These are phyloP conservation scores for Altica lythri DNA, from an alignment of 2,888 invertebrate species.

Conservation along the genomic window DNA sequence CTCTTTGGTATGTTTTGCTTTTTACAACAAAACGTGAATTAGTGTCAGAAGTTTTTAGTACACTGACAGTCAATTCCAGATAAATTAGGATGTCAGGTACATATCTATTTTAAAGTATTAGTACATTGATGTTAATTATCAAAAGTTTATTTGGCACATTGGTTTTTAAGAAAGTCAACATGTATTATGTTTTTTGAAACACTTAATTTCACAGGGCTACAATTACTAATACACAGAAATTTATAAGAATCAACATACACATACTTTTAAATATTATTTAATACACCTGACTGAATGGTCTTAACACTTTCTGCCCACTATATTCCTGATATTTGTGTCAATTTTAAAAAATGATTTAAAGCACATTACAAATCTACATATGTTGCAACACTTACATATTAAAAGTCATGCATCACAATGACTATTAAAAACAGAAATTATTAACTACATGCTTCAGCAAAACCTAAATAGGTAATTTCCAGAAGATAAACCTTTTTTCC, in stretches of 20 bases:
- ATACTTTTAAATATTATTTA: not conserved
- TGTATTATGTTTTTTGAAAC: no score
- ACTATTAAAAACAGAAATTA: constrained; percentile 8
- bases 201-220: no score
- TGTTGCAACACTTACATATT: constrained; percentile 11
- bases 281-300: not conserved
- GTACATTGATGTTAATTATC: not conserved
- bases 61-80: no score
- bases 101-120: not conserved
- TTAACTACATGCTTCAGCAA: constrained; percentile 6
- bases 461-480: constrained; percentile 4
- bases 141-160: constrained; percentile 3
- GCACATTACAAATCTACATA: constrained; percentile 7
- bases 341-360: constrained; percentile 5
- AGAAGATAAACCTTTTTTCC: constrained; percentile 5
- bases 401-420: constrained; percentile 16
- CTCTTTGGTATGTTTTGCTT: no score
- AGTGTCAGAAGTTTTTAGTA: no score
- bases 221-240: no score
- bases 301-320: not conserved
- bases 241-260: no score
- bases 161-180: not conserved
- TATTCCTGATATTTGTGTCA: constrained; percentile 1
- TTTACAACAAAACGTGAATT: no score
- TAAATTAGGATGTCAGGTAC: no score